Evolutionary conservation across 2,888 invertebrate genomes (phyloP).

Genomic region (Cataglyphis albicans): DNA sequence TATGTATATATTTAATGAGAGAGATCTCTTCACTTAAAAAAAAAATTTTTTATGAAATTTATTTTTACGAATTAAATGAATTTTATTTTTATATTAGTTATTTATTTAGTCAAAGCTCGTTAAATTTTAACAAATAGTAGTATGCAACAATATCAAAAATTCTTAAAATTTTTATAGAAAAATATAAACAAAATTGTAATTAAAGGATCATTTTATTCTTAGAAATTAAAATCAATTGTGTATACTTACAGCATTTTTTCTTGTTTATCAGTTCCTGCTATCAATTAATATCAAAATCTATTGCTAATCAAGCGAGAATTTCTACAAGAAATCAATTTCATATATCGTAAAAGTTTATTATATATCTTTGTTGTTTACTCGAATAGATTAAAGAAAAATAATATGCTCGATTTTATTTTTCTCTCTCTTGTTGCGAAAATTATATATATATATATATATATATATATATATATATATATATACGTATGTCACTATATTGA

Average conservation of each 20-base stretch:
- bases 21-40: not conserved
- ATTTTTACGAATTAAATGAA: not conserved
- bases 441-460: not conserved
- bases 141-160: not conserved
- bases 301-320: not conserved
- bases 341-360: slow-evolving; percentile 49
- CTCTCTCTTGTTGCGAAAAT: not conserved
- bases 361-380: slow-evolving; percentile 19
- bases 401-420: not conserved
- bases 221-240: not conserved
- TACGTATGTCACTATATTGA: not conserved
- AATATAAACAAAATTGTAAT: not conserved
- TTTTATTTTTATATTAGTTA: not conserved
- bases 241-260: slow-evolving; percentile 38
- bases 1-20: not conserved
- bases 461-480: not conserved
- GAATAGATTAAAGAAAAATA: slow-evolving; percentile 17
- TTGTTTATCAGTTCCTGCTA: not conserved
- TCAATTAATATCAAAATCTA: not conserved
- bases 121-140: not conserved
- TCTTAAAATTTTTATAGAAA: not conserved
- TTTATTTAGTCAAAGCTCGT: not conserved
- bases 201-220: not conserved
- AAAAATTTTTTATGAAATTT: not conserved
- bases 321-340: not conserved